Conservation (phyloP, 2,888 invertebrate species). For the Sphinx pinastri region DNA sequence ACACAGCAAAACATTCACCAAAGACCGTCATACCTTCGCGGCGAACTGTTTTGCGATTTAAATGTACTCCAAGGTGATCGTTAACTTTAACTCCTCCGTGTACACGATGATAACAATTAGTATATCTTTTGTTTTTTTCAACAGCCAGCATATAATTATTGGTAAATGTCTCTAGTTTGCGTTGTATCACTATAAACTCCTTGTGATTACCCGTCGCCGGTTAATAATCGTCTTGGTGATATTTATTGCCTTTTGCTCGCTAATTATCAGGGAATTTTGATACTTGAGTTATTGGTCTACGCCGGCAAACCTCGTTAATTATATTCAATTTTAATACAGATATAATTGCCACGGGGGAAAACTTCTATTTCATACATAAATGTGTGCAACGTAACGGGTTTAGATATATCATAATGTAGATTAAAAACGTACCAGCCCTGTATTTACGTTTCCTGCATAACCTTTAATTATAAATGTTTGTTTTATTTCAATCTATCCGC, state of each 20-base stretch:
- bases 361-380: conserved; percentile 26
- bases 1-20: conserved; percentile 18
- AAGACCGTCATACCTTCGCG: conserved; percentile 7
- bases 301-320: conserved; percentile 52
- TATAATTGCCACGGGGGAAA: conserved; percentile 27
- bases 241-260: conserved; percentile 74
- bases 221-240: conserved; percentile 76
- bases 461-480: conserved; percentile 25
- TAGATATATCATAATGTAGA: conserved; percentile 16
- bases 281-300: conserved; percentile 76
- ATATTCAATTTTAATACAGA: conserved; percentile 54
- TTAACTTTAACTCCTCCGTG: conserved; percentile 26
- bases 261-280: conserved; percentile 82
- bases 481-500: conserved; percentile 20
- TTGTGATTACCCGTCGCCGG: conserved; percentile 74
- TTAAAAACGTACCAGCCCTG: conserved; percentile 16
- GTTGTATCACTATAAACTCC: conserved; percentile 59
- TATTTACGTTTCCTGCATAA: conserved; percentile 23
- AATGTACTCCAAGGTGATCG: conserved; percentile 18
- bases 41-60: conserved; percentile 22
- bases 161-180: conserved; percentile 53
- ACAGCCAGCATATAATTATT: conserved; percentile 15
- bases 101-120: conserved; percentile 17
- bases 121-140: conserved; percentile 23
- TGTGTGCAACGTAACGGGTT: conserved; percentile 6